These are phyloP conservation scores for Chymomyza procnemis DNA, from an alignment of 2,888 invertebrate genomes.

Conservation along the genomic window DNA sequence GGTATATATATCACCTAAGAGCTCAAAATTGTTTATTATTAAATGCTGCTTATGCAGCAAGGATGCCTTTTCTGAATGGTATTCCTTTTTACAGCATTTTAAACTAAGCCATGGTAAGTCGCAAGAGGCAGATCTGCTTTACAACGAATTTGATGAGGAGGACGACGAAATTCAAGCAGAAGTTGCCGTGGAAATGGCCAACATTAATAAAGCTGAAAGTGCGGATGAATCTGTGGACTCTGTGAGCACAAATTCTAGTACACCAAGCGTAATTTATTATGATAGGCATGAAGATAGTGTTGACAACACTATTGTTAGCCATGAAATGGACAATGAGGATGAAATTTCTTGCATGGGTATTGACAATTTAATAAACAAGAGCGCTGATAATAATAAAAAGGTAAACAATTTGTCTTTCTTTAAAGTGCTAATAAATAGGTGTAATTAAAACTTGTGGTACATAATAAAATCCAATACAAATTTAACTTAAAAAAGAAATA, in stretches of 20 bases:
- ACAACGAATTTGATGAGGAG: neutral
- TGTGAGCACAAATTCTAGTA: neutral
- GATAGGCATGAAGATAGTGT: neutral
- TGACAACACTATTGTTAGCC: neutral
- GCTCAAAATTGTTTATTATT: constrained; percentile 15
- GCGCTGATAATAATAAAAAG: neutral
- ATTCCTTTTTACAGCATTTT: constrained; percentile 25
- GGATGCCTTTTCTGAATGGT: constrained; percentile 21
- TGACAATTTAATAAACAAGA: neutral
- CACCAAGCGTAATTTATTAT: neutral
- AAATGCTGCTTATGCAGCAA: constrained; percentile 38
- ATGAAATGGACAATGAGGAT: neutral
- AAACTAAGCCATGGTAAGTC: constrained; percentile 1
- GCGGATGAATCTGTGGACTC: neutral
- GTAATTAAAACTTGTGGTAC: no score
- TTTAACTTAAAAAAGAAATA: neutral
- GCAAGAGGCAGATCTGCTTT: neutral
- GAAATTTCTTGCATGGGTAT: neutral
- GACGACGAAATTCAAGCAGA: constrained; percentile 39
- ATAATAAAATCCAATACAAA: no score
- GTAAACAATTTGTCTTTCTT: no score
- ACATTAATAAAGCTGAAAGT: constrained; percentile 3
- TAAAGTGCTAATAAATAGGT: no score
- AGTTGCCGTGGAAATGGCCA: constrained; percentile 33
- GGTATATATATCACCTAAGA: constrained; percentile 33